phyloP scores from a whole-genome alignment of 2,113 vertebrate genomes.

The Casuarius casuarius region DNA sequence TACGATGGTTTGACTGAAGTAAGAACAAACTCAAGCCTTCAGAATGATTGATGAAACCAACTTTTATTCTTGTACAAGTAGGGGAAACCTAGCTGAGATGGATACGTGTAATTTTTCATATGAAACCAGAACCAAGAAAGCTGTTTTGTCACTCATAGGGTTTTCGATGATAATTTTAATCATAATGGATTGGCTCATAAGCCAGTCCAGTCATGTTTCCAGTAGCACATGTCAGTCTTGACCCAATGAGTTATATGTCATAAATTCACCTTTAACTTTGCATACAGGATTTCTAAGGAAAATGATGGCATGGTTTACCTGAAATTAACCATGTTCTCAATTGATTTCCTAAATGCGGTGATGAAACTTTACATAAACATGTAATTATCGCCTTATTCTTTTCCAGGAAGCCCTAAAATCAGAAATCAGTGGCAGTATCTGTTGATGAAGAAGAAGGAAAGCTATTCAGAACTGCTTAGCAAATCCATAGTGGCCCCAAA shows the following conservation, averaged over 20 bases:
- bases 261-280: neutral
- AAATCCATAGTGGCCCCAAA: neutral
- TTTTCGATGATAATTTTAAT: conserved; percentile 31
- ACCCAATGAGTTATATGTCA: neutral
- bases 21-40: neutral
- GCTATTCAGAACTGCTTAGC: neutral
- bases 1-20: neutral
- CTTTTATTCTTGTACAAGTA: neutral
- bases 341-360: neutral
- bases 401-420: neutral
- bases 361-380: neutral
- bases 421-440: neutral
- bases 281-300: neutral
- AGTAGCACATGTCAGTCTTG: neutral
- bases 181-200: neutral
- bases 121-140: neutral
- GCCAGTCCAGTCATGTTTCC: neutral
- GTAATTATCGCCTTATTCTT: neutral
- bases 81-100: neutral
- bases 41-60: neutral
- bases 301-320: neutral
- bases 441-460: neutral
- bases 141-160: neutral
- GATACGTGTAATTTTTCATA: neutral
- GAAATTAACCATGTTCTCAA: neutral